Base-by-base conservation (phyloP, 2,797 vertebrate genomes). In the Melanotaenia maccullochi region DNA sequence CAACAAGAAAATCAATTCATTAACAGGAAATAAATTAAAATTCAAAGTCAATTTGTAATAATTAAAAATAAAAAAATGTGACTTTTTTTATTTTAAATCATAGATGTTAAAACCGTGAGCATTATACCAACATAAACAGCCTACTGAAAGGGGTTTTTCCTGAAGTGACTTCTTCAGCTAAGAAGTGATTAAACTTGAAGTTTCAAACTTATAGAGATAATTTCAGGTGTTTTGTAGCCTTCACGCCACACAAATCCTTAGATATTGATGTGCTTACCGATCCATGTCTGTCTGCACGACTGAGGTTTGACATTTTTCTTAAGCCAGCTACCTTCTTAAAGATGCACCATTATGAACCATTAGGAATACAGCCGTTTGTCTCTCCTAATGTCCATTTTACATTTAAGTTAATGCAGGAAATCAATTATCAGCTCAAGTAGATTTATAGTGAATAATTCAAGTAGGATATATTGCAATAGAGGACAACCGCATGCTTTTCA, bases 391-490 rank as follows among this genome's bases (percentile, higher is more conserved):
- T 28, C 71, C 4, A 5, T 28, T 51, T 33, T 72, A 42, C 44
- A 54, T 38, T 47, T 14, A 11, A 58, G 22, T 47, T 60, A 56
- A 47, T 4, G 30, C 59, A 75, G 82, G 70, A 77, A 71, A 78
- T 18, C 0, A 40, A 47, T n/a, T 72, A 57, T 22, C 68, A 72
- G 42, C 33, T 63, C 36, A 20, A 35, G 47, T 0, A 58, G 49
- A 9, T 59, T 78, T 52, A 56, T 3, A 8, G 52, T n/a, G n/a
- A 79, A 71, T 44, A 58, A 77, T 77, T 40, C 65, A 64, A 77
- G 54, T 1, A 9, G 44, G 36, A 32, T 42, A 20, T 35, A 20
- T 25, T 30, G 28, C 20, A 9, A 71, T 49, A 18, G 0, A 30
- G 38, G 12, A 38, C 33, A 35, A 68, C 33, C 11, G 44, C 22